Percentiles rank a stretch among this genome's conserved stretches.
Evolutionary conservation across 2,113 vertebrate genomes (phyloP).

Genomic region (Isichthys henryi): DNA sequence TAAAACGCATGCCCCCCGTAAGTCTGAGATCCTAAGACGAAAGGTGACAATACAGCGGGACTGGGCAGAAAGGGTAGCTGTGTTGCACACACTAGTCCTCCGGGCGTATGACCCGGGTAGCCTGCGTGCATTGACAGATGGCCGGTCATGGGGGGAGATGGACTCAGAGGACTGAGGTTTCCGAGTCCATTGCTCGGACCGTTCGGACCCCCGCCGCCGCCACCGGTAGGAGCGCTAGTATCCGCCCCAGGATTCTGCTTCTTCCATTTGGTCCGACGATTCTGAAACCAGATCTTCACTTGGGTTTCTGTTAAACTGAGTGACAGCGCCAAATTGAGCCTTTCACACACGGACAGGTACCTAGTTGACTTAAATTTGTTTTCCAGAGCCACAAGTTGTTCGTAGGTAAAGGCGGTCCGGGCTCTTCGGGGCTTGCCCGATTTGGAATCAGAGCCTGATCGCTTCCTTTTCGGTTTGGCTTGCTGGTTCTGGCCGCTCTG

Average conservation of each 20-base stretch:
- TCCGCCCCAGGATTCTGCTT: conserved; percentile 90
- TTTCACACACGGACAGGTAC: conserved; percentile 86
- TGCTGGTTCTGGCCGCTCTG: conserved; percentile 42
- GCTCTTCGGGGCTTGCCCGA: conserved; percentile 85
- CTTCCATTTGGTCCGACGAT: conserved; percentile 91
- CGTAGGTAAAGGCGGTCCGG: conserved; percentile 91
- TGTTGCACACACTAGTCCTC: conserved; percentile 78
- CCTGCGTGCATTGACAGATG: conserved; percentile 77
- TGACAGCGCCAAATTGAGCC: conserved; percentile 83
- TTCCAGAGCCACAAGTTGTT: conserved; percentile 89
- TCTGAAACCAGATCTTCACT: conserved; percentile 94
- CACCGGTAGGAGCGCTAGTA: conserved; percentile 75
- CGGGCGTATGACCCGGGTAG: conserved; percentile 70
- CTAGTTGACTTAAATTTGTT: conserved; percentile 94
- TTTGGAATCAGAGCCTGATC: conserved; percentile 84
- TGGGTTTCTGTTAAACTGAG: conserved; percentile 87
- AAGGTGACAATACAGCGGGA: conserved; percentile 85
- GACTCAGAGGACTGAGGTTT: conserved; percentile 62
- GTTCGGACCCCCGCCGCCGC: conserved; percentile 49
- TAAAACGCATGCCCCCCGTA: conserved; percentile 92
- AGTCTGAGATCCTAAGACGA: conserved; percentile 88
- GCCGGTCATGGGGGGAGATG: conserved; percentile 69
- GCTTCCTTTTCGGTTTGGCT: conserved; percentile 79
- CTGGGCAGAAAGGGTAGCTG: conserved; percentile 89
- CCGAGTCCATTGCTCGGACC: conserved; percentile 52